Conservation (phyloP, 1,140 invertebrate species). For the Notospermus geniculatus region DNA sequence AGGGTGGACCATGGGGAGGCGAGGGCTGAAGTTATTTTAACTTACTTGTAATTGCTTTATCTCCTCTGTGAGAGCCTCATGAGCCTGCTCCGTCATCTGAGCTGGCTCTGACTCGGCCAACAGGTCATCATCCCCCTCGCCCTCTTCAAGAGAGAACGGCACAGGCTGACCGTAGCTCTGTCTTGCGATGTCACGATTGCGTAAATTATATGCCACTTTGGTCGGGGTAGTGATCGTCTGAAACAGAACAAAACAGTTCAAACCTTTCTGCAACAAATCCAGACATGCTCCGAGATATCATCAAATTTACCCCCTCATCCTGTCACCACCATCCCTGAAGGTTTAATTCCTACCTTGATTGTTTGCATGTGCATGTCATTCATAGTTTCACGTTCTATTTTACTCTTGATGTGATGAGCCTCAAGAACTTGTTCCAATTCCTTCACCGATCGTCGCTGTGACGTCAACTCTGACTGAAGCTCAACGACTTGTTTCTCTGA, state of each 20-base stretch:
- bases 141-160: slow-evolving; percentile 8
- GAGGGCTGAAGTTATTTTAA: neutral
- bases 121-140: slow-evolving; percentile 22
- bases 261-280: no score
- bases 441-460: slow-evolving; percentile 27
- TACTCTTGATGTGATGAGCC: slow-evolving; percentile 33
- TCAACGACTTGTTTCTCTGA: slow-evolving; percentile 29
- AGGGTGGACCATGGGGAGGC: no score
- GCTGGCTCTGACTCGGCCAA: slow-evolving; percentile 25
- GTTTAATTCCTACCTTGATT: slow-evolving; percentile 28
- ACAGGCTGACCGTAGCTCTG: neutral
- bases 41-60: slow-evolving; percentile 34
- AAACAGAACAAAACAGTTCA: no score
- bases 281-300: no score
- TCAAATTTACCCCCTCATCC: neutral
- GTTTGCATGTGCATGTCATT: slow-evolving; percentile 37
- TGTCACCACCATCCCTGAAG: neutral
- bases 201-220: slow-evolving; percentile 23
- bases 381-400: slow-evolving; percentile 34
- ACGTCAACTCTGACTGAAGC: slow-evolving; percentile 33
- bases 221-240: slow-evolving; percentile 42
- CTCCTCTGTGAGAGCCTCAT: slow-evolving; percentile 34
- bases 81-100: slow-evolving; percentile 30
- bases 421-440: slow-evolving; percentile 35
- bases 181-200: slow-evolving; percentile 18